Evolutionary conservation across 2,888 invertebrate genomes (phyloP).

Genomic region (Mactromeris polynyma): DNA sequence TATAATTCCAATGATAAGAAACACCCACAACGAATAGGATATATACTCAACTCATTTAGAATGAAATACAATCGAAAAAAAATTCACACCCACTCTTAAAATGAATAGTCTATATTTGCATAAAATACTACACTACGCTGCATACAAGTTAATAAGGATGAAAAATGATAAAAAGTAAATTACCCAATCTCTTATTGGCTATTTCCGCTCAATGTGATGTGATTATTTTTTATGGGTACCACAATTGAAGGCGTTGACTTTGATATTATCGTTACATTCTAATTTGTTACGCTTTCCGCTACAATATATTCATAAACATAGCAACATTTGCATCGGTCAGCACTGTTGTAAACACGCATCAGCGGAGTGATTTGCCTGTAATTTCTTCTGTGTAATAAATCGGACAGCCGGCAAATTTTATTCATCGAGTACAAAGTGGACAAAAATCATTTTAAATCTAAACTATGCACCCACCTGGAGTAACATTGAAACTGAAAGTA

Average conservation of each 20-base stretch:
- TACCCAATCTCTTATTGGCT: neutral
- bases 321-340: no score
- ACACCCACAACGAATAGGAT: neutral
- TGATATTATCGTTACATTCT: neutral
- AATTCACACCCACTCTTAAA: neutral
- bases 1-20: neutral
- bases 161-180: neutral
- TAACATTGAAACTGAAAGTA: no score
- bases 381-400: no score
- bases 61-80: neutral
- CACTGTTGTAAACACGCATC: no score
- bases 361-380: no score
- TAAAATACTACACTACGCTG: neutral
- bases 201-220: neutral
- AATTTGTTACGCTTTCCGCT: neutral
- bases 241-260: neutral
- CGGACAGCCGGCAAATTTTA: no score
- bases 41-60: neutral
- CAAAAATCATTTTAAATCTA: no score
- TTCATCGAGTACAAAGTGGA: no score
- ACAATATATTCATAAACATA: neutral
- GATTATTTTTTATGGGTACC: neutral
- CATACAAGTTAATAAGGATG: conserved; percentile 12
- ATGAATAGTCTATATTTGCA: neutral
- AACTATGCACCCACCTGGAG: no score